Conservation (phyloP, 2,888 invertebrate genomes). For the Eulithis prunata region DNA sequence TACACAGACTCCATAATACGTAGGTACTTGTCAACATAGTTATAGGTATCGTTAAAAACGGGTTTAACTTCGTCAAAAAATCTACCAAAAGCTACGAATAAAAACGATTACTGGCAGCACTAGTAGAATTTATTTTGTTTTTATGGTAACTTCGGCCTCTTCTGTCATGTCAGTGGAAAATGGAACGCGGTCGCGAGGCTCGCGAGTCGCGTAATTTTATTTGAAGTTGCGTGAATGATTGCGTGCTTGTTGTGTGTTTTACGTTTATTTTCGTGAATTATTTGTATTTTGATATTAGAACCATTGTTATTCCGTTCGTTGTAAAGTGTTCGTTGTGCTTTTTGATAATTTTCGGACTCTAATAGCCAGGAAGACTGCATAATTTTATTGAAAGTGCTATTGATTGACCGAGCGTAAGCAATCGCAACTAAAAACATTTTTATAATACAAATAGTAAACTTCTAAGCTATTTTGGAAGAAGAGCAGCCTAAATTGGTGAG, state of each 20-base stretch:
- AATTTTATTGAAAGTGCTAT: conserved; percentile 27
- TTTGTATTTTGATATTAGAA: conserved; percentile 40
- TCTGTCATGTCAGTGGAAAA: conserved; percentile 32
- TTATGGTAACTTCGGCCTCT: conserved; percentile 28
- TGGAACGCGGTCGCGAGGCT: conserved; percentile 32
- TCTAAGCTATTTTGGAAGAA: conserved; percentile 28
- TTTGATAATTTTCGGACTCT: conserved; percentile 18
- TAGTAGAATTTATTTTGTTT: conserved; percentile 8
- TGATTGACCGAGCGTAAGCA: conserved; percentile 29
- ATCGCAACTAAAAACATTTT: conserved; percentile 36
- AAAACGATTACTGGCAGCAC: conserved; percentile 15
- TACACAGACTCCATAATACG: no score
- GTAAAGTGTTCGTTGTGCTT: conserved; percentile 30
- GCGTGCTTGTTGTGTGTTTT: conserved; percentile 60
- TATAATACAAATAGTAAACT: conserved; percentile 31
- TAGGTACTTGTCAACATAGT: no score
- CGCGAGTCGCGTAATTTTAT: conserved; percentile 53
- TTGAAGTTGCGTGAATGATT: conserved; percentile 66
- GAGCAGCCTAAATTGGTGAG: conserved; percentile 33
- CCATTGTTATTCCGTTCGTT: conserved; percentile 34
- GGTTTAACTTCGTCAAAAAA: not conserved
- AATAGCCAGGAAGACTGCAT: conserved; percentile 14
- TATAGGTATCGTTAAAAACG: not conserved
- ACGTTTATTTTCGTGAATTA: conserved; percentile 55
- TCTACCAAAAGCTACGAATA: conserved; percentile 12